phyloP scores from a whole-genome alignment of 2,113 vertebrate genomes.

The Poeciliopsis retropinna region DNA sequence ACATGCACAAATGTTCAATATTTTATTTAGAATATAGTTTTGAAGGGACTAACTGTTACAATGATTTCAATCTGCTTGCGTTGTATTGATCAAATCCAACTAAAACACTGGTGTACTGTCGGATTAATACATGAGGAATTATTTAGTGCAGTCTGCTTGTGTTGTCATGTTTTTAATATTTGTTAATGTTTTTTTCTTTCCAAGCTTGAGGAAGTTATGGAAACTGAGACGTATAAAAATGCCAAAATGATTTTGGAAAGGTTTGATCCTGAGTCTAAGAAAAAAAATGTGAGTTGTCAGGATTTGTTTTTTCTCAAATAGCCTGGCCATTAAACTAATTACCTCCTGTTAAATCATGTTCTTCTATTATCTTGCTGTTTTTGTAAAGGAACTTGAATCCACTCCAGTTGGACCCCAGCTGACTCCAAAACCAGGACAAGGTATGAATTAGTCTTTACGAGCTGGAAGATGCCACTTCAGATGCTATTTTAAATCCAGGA shows the following conservation, averaged over 20 bases:
- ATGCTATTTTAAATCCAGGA: neutral
- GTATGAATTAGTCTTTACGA: conserved; percentile 65
- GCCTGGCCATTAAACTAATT: neutral
- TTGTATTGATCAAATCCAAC: conserved; percentile 36
- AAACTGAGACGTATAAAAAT: conserved; percentile 97
- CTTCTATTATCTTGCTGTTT: conserved; percentile 13
- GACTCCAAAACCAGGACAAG: conserved; percentile 93
- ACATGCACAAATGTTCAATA: conserved; percentile 93
- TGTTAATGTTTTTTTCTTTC: conserved; percentile 14
- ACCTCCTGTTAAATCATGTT: neutral
- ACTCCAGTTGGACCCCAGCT: conserved; percentile 81
- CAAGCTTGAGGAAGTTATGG: conserved; percentile 99
- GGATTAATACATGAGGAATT: conserved; percentile 5
- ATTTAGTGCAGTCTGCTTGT: neutral
- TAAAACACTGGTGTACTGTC: neutral
- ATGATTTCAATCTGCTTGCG: conserved; percentile 27
- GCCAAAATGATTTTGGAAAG: conserved; percentile 98
- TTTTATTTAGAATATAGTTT: conserved; percentile 87
- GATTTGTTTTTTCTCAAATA: neutral
- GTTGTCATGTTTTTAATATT: neutral
- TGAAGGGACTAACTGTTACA: conserved; percentile 14
- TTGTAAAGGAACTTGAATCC: conserved; percentile 85
- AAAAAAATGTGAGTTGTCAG: conserved; percentile 82
- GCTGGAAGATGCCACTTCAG: neutral
- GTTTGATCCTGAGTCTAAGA: conserved; percentile 95